A percentile compares a stretch with the other conserved stretches of the same genome.
phyloP scores from a whole-genome alignment of 2,888 invertebrate genomes.

The Drosophila affinis region DNA sequence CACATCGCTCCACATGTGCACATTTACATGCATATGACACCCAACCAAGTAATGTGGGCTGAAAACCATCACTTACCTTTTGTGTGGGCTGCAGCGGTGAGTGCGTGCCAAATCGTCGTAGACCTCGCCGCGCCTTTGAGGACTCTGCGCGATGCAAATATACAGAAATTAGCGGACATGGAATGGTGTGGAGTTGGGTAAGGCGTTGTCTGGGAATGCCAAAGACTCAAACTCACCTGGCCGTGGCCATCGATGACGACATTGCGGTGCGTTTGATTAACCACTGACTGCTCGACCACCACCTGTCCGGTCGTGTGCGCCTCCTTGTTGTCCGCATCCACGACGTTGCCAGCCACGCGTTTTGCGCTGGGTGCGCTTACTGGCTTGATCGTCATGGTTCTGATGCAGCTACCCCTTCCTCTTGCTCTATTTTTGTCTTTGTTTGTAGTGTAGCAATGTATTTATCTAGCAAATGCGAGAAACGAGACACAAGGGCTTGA shows the following conservation, averaged over 20 bases:
- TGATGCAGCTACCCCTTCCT: conserved; percentile 25
- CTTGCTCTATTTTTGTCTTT: conserved; percentile 15
- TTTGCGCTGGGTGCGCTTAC: conserved; percentile 77
- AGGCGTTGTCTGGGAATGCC: too few species aligned
- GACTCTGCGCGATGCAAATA: conserved; percentile 69
- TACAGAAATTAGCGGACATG: conserved; percentile 3
- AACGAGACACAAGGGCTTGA: conserved; percentile 5
- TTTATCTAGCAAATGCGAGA: background rate
- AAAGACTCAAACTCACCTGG: conserved; percentile 62
- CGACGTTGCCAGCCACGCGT: conserved; percentile 67
- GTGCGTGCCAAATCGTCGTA: conserved; percentile 81
- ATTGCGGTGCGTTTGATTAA: conserved; percentile 78
- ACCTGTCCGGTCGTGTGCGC: conserved; percentile 61
- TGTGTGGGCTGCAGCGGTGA: conserved; percentile 83
- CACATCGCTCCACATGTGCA: background rate
- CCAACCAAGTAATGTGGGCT: background rate
- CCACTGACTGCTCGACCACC: conserved; percentile 69
- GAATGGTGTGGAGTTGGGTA: background rate
- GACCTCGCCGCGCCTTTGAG: conserved; percentile 82
- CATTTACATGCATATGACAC: conserved; percentile 19
- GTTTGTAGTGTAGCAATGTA: conserved; percentile 13
- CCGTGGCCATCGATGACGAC: conserved; percentile 81
- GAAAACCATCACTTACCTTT: conserved; percentile 68
- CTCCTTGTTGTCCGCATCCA: conserved; percentile 66
- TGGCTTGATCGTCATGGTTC: conserved; percentile 83